Base-by-base conservation (phyloP, 1,140 invertebrate species). In the Chrysomallon squamiferum region DNA sequence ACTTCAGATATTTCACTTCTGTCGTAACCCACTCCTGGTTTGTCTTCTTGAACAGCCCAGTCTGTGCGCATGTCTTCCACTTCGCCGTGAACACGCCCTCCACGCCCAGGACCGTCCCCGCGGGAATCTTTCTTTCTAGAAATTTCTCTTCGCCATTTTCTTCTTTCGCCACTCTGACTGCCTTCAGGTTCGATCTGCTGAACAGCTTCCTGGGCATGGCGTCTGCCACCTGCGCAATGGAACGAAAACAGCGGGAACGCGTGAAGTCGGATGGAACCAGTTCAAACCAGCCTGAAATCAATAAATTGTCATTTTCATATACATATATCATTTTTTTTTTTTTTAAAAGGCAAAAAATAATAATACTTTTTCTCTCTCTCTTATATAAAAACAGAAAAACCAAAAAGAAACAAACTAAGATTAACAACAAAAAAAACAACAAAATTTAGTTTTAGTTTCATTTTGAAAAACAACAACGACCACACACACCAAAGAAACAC, bases 1-100 rank as follows among this genome's bases (percentile, higher is more conserved):
- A 80, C 70, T 80, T 80, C 5, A 82, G 27, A 50, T 80, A 82
- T 35, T 73, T 68, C 9, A 79, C 63, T 69, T 80, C 78, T 13
- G 70, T 47, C 13, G 75, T 74, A 0, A 66, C 66, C 69, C 65
- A 79, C 60, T 80, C 71, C 43, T 71, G 74, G 15, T 65, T 74
- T 52, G 76, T 79, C 45, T 72, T 75, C 50, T 76, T 75, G 20
- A 76, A 56, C 11, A 80, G 2, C 11, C 80, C 78, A 11, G 72
- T 76, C 62, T 76, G 54, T 2, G 74, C 74, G 54, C 59, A 66
- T 9, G 75, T 79, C 59, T 66, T 66, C 78, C 78, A 82, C 63
- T 77, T 79, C n/a, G 76, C 80, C 5, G 68, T 73, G 57, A 82
- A 77, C 1, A 70, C 59, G 20, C 74, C 67, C 45, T 69, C 60